Evolutionary conservation across 2,797 vertebrate genomes (phyloP).

Genomic region (Smutsia gigantea): DNA sequence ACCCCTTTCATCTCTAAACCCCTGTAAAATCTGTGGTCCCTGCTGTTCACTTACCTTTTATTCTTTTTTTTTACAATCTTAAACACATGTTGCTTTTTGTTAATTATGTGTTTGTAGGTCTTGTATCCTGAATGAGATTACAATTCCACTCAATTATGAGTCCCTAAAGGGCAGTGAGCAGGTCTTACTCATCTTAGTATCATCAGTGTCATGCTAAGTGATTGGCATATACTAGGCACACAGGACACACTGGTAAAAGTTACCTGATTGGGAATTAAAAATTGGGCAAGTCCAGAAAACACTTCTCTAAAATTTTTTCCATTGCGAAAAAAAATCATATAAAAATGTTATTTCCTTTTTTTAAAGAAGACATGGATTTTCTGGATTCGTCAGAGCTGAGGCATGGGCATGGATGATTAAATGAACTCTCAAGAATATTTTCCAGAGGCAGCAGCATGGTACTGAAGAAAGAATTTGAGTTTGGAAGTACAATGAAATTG

Average conservation of each 20-base stretch:
- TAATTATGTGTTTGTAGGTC: background rate
- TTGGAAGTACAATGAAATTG: background rate
- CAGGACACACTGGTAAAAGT: background rate
- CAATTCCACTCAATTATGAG: background rate
- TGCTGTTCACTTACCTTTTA: background rate
- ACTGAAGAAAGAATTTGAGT: background rate
- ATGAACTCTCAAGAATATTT: background rate
- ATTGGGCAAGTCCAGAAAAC: constrained; percentile 18
- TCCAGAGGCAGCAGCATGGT: background rate
- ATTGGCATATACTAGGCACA: background rate
- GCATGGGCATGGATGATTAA: background rate
- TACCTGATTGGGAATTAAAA: background rate
- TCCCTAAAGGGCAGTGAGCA: background rate
- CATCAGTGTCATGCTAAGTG: background rate
- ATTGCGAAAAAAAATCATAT: background rate
- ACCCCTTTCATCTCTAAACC: background rate
- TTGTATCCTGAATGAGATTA: background rate
- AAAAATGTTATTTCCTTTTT: constrained; percentile 4
- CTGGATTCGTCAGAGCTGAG: background rate
- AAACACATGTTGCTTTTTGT: background rate
- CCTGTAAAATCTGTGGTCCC: background rate
- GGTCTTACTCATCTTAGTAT: background rate
- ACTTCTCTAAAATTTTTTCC: background rate
- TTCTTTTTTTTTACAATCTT: background rate
- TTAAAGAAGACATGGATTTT: constrained; percentile 1